Percentiles rank a stretch among this genome's conserved stretches.
phyloP scores from a whole-genome alignment of 2,888 invertebrate species.

The Archaeoteleia sp. region DNA sequence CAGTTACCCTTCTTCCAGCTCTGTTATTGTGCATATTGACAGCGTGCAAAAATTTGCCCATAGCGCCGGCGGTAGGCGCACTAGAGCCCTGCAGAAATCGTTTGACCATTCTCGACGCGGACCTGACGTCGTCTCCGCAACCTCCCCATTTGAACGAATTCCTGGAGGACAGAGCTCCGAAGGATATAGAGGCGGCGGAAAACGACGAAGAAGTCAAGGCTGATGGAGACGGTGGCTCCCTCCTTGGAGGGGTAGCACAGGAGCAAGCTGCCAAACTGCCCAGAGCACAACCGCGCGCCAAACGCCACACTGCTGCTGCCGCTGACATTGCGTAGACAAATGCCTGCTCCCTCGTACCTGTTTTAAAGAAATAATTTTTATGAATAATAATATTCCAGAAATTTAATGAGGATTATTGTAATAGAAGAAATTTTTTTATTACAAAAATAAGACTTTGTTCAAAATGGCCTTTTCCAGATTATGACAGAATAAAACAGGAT shows the following conservation, averaged over 20 bases:
- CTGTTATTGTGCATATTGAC: slow-evolving; percentile 87
- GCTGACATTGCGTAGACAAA: slow-evolving; percentile 89
- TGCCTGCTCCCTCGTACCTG: slow-evolving; percentile 91
- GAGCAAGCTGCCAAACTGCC: slow-evolving; percentile 86
- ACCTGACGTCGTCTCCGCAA: slow-evolving; percentile 87
- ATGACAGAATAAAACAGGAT: too few relatives aligned
- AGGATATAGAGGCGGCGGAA: slow-evolving; percentile 63
- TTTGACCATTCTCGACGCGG: slow-evolving; percentile 83
- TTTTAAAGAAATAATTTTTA: slow-evolving; percentile 67
- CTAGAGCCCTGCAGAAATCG: slow-evolving; percentile 82
- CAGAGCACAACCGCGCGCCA: slow-evolving; percentile 86
- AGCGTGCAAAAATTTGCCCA: slow-evolving; percentile 77
- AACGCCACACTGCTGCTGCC: slow-evolving; percentile 85
- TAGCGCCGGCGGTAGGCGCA: slow-evolving; percentile 65
- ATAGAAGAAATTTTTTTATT: background rate
- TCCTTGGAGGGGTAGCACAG: slow-evolving; percentile 83
- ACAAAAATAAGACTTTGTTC: too few relatives aligned
- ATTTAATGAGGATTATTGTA: background rate
- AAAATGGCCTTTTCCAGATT: too few relatives aligned
- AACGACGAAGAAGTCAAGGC: slow-evolving; percentile 67
- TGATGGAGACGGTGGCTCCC: slow-evolving; percentile 77
- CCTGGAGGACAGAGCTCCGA: slow-evolving; percentile 69
- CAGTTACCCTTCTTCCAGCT: slow-evolving; percentile 83
- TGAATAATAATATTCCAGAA: too few relatives aligned
- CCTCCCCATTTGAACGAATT: slow-evolving; percentile 91